A percentile compares a stretch with the other conserved stretches of the same genome.
Evolutionary conservation across 2,888 invertebrate species (phyloP).

Genomic region (Gortyna flavago): DNA sequence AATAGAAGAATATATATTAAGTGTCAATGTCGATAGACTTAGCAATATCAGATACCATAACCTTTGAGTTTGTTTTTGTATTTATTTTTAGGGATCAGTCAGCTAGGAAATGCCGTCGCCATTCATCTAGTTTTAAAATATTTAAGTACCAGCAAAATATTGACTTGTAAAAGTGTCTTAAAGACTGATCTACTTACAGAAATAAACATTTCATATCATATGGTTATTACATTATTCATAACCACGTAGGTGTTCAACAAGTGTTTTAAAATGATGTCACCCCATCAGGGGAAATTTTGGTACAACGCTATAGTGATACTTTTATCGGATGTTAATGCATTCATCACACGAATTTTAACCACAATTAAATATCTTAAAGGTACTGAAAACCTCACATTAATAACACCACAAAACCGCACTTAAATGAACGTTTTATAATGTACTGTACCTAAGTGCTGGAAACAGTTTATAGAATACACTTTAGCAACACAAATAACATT

Average conservation of each 20-base stretch:
- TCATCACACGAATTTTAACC: not conserved
- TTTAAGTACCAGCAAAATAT: not conserved
- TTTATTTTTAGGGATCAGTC: not conserved
- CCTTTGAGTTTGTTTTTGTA: not conserved
- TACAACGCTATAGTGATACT: not conserved
- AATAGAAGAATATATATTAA: not conserved
- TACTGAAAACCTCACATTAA: slow-evolving; percentile 21
- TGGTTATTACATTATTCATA: not conserved
- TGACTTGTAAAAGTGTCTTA: not conserved
- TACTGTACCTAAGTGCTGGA: not conserved
- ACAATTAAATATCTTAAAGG: slow-evolving; percentile 2
- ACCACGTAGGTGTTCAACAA: not conserved
- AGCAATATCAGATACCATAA: not conserved
- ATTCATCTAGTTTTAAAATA: not conserved
- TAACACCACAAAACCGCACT: slow-evolving; percentile 8
- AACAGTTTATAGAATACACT: slow-evolving; percentile 3
- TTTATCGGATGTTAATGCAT: not conserved
- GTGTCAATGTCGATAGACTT: not conserved
- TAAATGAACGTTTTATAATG: slow-evolving; percentile 15
- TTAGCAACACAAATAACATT: slow-evolving; percentile 1
- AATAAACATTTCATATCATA: not conserved
- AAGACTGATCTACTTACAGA: not conserved
- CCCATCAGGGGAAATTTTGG: not conserved
- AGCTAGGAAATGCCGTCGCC: not conserved
- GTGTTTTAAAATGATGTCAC: not conserved